Evolutionary conservation across 2,888 invertebrate species (phyloP).

Genomic region (Plagodis dolabraria): DNA sequence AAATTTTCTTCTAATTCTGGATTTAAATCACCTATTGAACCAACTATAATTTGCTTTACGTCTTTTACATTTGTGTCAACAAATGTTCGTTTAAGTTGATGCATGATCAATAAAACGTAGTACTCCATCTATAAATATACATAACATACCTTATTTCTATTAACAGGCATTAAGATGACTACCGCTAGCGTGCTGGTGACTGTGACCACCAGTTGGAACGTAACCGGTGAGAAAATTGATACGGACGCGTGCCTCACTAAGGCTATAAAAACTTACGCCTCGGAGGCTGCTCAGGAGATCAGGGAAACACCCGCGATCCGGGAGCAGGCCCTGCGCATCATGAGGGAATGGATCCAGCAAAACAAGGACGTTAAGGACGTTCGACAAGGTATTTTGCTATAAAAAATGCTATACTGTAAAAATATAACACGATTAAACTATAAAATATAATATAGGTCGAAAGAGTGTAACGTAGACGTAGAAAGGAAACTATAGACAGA

Average conservation of each 20-base stretch:
- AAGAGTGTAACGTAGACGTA: too few relatives aligned
- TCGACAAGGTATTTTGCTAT: constrained; percentile 78
- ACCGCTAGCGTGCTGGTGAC: constrained; percentile 73
- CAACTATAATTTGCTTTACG: too few relatives aligned
- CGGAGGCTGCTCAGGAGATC: constrained; percentile 87
- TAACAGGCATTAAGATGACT: constrained; percentile 56
- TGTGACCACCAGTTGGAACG: constrained; percentile 67
- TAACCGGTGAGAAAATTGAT: constrained; percentile 62
- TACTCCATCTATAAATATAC: too few relatives aligned
- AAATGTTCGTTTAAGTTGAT: too few relatives aligned
- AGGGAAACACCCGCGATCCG: constrained; percentile 87
- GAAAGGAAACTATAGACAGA: too few relatives aligned
- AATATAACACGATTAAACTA: too few relatives aligned
- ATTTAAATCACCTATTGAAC: too few relatives aligned
- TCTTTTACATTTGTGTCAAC: too few relatives aligned
- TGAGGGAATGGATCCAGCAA: constrained; percentile 89
- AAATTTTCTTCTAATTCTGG: too few relatives aligned
- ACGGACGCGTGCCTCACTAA: constrained; percentile 57
- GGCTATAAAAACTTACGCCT: constrained; percentile 52
- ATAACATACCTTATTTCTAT: background rate
- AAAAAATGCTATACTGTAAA: too few relatives aligned
- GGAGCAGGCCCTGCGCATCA: constrained; percentile 86
- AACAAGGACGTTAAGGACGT: constrained; percentile 89
- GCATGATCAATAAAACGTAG: too few relatives aligned
- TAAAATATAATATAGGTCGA: too few relatives aligned